Base-by-base conservation (phyloP, 2,797 vertebrate species). In the Somateria mollissima region DNA sequence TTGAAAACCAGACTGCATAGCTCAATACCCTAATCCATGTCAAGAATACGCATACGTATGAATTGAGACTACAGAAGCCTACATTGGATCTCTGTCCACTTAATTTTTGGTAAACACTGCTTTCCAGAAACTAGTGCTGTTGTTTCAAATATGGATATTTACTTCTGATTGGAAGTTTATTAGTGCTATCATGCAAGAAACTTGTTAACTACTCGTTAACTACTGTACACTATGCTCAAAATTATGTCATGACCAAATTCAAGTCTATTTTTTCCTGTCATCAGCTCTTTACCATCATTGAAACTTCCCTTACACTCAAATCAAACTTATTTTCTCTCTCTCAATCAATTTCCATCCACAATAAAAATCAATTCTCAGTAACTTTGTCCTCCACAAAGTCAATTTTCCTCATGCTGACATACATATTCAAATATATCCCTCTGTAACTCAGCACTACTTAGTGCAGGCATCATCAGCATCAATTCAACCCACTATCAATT, bases 331-430 rank as follows among this genome's bases (percentile, higher is more conserved):
- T 89, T 92, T 9, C 74, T 81, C 39, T 34, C 82, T 64, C 87
- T 79, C 88, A 60, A 94, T 95, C 94, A 94, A 95, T 96, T 94
- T 92, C 87, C 87, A 82, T 90, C 89, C 83, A 84, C 90, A 89
- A 94, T 91, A 87, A 96, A 97, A 97, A 97, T 96, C 94, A 96
- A 94, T 94, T 87, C 67, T 89, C 83, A 94, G 96, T 94, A 91
- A 90, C 88, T 96, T 95, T 92, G 95, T 89, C 95, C 95, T 94
- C 67, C 78, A 71, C 90, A 94, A 96, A 97, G 95, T 94, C 95
- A 96, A 96, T 97, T 96, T 87, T 71, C 83, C 74, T 94, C 90
- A 85, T 0, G 2, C 77, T 92, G 89, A 45, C 95, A 91, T 76
- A 54, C 82, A 94, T 94, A 95, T 94, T 96, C 89, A 94, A 60